phyloP scores from a whole-genome alignment of 2,888 invertebrate species.

The Pimpla rufipes region DNA sequence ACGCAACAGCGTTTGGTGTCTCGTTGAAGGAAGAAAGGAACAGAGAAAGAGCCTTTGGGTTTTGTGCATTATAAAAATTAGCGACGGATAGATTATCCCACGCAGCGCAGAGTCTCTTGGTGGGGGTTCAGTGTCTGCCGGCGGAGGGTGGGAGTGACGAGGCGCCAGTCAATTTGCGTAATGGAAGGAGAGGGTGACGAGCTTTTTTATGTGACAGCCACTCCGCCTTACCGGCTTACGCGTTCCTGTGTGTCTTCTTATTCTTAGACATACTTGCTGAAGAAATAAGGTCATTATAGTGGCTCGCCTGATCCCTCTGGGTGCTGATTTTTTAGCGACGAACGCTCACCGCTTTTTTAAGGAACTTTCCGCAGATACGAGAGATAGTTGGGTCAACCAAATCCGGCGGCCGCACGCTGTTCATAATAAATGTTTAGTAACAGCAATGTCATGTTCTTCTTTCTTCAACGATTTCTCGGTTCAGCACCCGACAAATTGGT shows the following conservation, averaged over 20 bases:
- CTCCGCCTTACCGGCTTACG: conserved; percentile 16
- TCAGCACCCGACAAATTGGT: too few species aligned
- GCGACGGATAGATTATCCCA: conserved; percentile 25
- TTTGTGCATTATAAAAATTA: conserved; percentile 55
- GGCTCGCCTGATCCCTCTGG: too few species aligned
- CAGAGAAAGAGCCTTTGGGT: conserved; percentile 11
- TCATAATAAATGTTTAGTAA: too few species aligned
- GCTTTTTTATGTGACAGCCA: neutral
- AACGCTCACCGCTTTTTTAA: neutral
- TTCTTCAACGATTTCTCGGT: too few species aligned
- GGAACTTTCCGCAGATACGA: too few species aligned
- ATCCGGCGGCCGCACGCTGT: too few species aligned
- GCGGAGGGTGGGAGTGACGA: conserved; percentile 38
- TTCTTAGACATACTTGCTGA: neutral
- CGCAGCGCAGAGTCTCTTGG: neutral
- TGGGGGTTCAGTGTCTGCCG: conserved; percentile 7
- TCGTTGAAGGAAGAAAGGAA: conserved; percentile 4
- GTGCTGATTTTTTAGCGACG: neutral
- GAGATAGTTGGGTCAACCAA: too few species aligned
- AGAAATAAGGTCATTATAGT: conserved; percentile 11
- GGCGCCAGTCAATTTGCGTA: conserved; percentile 60
- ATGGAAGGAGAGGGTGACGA: conserved; percentile 57
- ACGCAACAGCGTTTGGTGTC: conserved; percentile 26
- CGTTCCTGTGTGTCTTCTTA: neutral
- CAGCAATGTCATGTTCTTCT: too few species aligned